Evolutionary conservation across 2,113 vertebrate species (phyloP), one percentile per base, ranked within the genome.

Genomic region (Ancistrus triradiatus): DNA sequence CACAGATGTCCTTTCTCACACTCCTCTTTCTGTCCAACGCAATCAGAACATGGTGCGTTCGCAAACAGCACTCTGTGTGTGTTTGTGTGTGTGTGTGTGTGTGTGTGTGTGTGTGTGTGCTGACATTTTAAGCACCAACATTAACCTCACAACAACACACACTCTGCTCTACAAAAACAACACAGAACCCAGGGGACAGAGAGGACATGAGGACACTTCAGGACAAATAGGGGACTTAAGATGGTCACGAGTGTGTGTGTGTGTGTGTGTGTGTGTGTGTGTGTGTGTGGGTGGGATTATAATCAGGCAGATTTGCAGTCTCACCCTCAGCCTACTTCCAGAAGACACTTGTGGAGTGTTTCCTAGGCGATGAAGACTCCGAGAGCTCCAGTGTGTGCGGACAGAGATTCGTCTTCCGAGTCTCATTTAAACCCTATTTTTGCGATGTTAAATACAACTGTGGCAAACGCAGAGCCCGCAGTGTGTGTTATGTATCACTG

Each of bases 311-410:
- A 71, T 19, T 48, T 60, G 33, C 9, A 11, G 53, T 59, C 28
- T 47, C 55, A 59, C 53, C 37, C 14, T 28, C 48, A 59, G 37
- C 43, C 40, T 27, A 59, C 60, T 49, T 63, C 51, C 21, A 53
- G 46, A 46, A 28, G 60, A 49, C 63, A 59, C 67, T 77, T 65
- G 50, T 49, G 40, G 33, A 25, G 43, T 6, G 74, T 76, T 68
- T 76, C 77, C 74, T 52, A 69, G 77, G 71, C 53, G 14, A 78
- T 76, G 49, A 59, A 63, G 68, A 71, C 60, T 68, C n/a, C n/a
- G n/a, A n/a, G n/a, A n/a, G n/a, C n/a, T n/a, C n/a, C n/a, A n/a
- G n/a, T n/a, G n/a, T n/a, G n/a, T n/a, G n/a, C n/a, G n/a, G n/a
- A n/a, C n/a, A n/a, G n/a, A n/a, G n/a, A n/a, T n/a, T n/a, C n/a